These are phyloP conservation scores for Tetranychus truncatus DNA, from an alignment of 2,888 invertebrate species.

Conservation along the genomic window DNA sequence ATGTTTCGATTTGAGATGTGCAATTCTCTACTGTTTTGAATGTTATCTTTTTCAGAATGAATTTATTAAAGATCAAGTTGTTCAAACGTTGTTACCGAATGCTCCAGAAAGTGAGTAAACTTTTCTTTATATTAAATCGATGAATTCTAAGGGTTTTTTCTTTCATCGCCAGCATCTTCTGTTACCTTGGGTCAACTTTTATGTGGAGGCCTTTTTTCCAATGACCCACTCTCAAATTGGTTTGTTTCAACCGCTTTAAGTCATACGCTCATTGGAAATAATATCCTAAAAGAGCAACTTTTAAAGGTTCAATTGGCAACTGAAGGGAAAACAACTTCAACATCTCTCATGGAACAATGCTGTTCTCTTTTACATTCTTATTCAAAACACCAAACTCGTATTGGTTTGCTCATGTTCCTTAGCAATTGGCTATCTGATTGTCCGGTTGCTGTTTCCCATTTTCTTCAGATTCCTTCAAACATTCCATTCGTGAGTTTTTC, in stretches of 20 bases:
- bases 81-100: slow-evolving; percentile 78
- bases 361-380: slow-evolving; percentile 59
- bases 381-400: slow-evolving; percentile 57
- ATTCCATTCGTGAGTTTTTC: slow-evolving; percentile 47
- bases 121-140: slow-evolving; percentile 8
- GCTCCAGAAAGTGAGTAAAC: slow-evolving; percentile 45
- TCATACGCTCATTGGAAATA: slow-evolving; percentile 69
- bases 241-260: slow-evolving; percentile 76
- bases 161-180: slow-evolving; percentile 30
- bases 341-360: slow-evolving; percentile 74
- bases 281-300: slow-evolving; percentile 57
- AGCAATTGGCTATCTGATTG: slow-evolving; percentile 73
- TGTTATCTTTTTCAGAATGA: slow-evolving; percentile 86
- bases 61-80: slow-evolving; percentile 62
- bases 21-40: slow-evolving; percentile 91
- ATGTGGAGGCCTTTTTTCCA: slow-evolving; percentile 75
- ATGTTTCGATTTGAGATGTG: slow-evolving; percentile 66
- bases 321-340: slow-evolving; percentile 59
- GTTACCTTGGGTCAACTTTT: slow-evolving; percentile 59
- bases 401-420: slow-evolving; percentile 75
- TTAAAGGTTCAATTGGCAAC: slow-evolving; percentile 74
- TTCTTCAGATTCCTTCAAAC: slow-evolving; percentile 57
- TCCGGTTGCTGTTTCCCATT: slow-evolving; percentile 57
- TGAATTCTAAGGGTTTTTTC: background rate
- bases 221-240: slow-evolving; percentile 80